Evolutionary conservation across 2,797 vertebrate genomes (phyloP).

Genomic region (Synanceia verrucosa): DNA sequence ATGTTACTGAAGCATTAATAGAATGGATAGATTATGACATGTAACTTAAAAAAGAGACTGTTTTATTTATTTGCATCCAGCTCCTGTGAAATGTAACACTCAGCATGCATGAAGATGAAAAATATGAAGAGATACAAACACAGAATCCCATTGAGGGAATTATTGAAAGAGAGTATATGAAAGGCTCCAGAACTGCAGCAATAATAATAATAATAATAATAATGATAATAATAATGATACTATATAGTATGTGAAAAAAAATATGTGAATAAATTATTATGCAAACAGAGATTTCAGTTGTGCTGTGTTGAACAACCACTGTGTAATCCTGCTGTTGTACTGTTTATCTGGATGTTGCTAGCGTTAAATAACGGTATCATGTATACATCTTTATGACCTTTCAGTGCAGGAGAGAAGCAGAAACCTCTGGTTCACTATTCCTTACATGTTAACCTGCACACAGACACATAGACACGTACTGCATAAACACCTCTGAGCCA

Average conservation of each 20-base stretch:
- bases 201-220: constrained; percentile 83
- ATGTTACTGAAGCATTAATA: constrained; percentile 84
- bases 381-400: no score
- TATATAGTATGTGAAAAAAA: constrained; percentile 77
- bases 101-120: constrained; percentile 85
- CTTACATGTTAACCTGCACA: no score
- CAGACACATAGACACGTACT: no score
- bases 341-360: constrained; percentile 2
- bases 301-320: constrained; percentile 46
- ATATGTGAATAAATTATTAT: constrained; percentile 82
- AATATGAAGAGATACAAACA: constrained; percentile 74
- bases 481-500: no score
- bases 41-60: constrained; percentile 78
- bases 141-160: constrained; percentile 76
- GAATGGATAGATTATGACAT: constrained; percentile 85
- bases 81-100: constrained; percentile 84
- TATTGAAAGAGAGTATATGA: constrained; percentile 71
- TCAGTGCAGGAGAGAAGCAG: no score
- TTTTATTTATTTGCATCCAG: constrained; percentile 86
- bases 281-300: constrained; percentile 58
- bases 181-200: constrained; percentile 83
- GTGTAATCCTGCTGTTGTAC: constrained; percentile 8
- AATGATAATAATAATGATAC: constrained; percentile 79
- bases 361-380: neutral
- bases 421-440: no score